phyloP scores from a whole-genome alignment of 2,113 vertebrate species.

The Halcyon senegalensis region DNA sequence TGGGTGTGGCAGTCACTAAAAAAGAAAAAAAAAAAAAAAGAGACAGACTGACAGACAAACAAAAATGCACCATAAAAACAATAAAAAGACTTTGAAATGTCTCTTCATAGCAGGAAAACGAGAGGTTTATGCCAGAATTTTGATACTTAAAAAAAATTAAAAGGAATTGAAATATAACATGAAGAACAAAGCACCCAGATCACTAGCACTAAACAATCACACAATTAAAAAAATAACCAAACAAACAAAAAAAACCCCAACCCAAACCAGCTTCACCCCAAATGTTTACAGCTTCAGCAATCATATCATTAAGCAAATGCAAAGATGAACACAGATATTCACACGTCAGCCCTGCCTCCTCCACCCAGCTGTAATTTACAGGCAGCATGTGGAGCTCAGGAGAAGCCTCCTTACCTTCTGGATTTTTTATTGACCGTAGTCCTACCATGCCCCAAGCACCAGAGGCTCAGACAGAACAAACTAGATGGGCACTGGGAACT shows the following conservation, averaged over 20 bases:
- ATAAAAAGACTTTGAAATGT: not conserved
- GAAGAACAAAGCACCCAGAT: not conserved
- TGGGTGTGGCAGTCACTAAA: not conserved
- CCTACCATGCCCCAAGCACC: not conserved
- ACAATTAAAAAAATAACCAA: not conserved
- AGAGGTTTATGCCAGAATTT: not conserved
- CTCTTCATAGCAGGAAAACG: not conserved
- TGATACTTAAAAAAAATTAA: not conserved
- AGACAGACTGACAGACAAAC: not conserved
- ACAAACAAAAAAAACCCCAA: not conserved
- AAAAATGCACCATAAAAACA: not conserved
- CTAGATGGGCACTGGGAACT: fast-evolving
- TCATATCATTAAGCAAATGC: not conserved
- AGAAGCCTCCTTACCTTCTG: not conserved
- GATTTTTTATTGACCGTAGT: not conserved
- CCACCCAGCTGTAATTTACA: not conserved
- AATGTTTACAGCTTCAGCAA: not conserved
- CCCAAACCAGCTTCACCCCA: not conserved
- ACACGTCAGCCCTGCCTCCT: not conserved
- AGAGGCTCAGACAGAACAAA: not conserved
- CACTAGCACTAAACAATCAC: not conserved
- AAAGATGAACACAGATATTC: not conserved
- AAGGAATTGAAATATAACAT: not conserved
- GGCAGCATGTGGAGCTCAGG: not conserved
- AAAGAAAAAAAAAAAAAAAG: not conserved